phyloP scores from a whole-genome alignment of 2,113 vertebrate species.

The Ivindomyrus marchei region DNA sequence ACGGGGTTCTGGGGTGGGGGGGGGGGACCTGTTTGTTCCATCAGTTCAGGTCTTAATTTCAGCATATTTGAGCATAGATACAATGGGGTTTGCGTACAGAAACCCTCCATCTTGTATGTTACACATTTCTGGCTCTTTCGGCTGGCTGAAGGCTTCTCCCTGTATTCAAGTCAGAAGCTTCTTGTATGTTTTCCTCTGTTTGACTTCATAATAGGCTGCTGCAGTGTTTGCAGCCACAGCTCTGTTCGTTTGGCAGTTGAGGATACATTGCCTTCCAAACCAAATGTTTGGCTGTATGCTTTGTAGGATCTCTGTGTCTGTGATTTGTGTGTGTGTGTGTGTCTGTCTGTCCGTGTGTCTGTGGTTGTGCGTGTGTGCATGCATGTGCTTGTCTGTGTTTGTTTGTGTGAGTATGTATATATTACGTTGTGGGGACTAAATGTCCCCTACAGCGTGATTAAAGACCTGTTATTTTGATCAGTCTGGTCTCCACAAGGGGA shows the following conservation, averaged over 20 bases:
- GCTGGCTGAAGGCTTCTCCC: neutral
- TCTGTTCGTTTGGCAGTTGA: conserved; percentile 46
- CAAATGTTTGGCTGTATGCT: conserved; percentile 23
- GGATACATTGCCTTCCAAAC: conserved; percentile 25
- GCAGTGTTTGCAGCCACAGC: conserved; percentile 25
- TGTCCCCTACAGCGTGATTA: neutral
- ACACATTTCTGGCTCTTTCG: neutral
- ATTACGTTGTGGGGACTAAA: neutral
- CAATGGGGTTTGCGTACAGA: neutral
- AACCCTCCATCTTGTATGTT: neutral
- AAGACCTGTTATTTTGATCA: neutral
- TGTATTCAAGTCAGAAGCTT: neutral
- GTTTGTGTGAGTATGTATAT: neutral
- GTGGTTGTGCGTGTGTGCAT: neutral
- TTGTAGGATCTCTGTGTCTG: neutral
- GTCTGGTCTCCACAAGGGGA: neutral
- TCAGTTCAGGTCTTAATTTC: neutral
- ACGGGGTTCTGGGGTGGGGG: neutral
- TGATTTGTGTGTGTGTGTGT: neutral
- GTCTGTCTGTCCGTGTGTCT: neutral
- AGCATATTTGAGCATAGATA: neutral
- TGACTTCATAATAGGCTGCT: conserved; percentile 46
- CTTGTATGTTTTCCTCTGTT: neutral
- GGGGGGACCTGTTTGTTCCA: neutral
- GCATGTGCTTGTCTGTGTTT: neutral